Base-by-base conservation (phyloP, 2,797 vertebrate genomes). In the Pangasius macronema region DNA sequence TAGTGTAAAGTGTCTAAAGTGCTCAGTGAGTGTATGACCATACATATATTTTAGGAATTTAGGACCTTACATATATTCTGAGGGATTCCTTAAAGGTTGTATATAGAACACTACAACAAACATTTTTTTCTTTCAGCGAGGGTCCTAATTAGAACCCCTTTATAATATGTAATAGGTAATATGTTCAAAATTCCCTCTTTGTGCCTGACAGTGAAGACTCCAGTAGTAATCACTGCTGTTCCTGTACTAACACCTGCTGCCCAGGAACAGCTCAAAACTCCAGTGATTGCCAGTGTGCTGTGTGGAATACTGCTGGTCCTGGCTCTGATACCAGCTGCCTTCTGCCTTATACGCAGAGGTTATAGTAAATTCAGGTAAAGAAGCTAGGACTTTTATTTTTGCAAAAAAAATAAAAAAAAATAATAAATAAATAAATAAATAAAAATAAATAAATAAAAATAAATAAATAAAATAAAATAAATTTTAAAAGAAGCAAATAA, bases 321-420 rank as follows among this genome's bases (percentile, higher is more conserved):
- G 20, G 77, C 77, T 75, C 20, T 93, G 0, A 68, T 92, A 36
- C 10, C 79, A 14, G 9, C 67, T 2, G 13, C 3, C 8, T 39
- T 90, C 2, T 91, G 77, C 73, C 3, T 72, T 76, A n/a, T 87
- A 24, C 51, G 55, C 3, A n/a, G 3, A 6, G 88, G 85, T n/a
- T 88, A 90, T 88, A 85, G 9, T 9, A 92, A 89, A 86, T 87
- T 85, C 68, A 89, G 91, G 95, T 95, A 89, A 89, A 88, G 27
- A 7, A 13, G 11, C 16, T 33, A 9, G 30, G n/a, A 24, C 42
- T 20, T 79, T 36, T 36, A 53, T 14, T 46, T 46, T 55, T 16
- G 2, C 33, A 68, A 70, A 73, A 13, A 10, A 73, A 39, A 70
- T 36, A 36, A 36, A 36, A 36, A 36, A 36, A 1, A 42, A 42